Percentiles rank a stretch among this genome's conserved stretches.
Conservation (phyloP, 2,888 invertebrate species). For the Opisthograptis luteolata region DNA sequence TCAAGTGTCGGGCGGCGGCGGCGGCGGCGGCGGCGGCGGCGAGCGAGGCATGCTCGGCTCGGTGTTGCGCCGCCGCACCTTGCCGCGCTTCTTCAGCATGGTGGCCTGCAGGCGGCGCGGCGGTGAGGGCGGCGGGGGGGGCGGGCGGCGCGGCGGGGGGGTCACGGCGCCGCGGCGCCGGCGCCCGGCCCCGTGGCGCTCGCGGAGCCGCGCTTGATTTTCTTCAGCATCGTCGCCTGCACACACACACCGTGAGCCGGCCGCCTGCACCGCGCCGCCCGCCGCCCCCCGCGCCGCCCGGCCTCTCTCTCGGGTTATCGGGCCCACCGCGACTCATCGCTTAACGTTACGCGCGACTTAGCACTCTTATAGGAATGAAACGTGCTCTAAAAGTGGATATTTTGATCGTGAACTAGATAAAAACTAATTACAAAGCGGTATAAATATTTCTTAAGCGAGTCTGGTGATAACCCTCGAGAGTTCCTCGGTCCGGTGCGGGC, state of each 20-base stretch:
- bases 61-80: conserved; percentile 98
- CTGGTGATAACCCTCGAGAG: conserved; percentile 37
- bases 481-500: conserved; percentile 40
- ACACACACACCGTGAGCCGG: conserved; percentile 60
- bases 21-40: conserved; percentile 64
- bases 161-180: conserved; percentile 84
- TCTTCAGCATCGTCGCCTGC: conserved; percentile 99
- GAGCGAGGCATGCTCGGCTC: conserved; percentile 89
- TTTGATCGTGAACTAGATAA: conserved; percentile 17
- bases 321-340: conserved; percentile 20
- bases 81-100: conserved; percentile 99
- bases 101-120: conserved; percentile 92
- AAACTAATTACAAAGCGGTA: conserved; percentile 27
- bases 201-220: conserved; percentile 97
- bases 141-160: conserved; percentile 69
- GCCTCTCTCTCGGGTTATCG: conserved; percentile 27
- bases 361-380: background rate
- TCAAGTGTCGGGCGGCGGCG: conserved; percentile 85
- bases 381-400: conserved; percentile 13
- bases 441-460: conserved; percentile 22
- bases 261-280: conserved; percentile 43
- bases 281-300: conserved; percentile 42
- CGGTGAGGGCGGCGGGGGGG: conserved; percentile 44
- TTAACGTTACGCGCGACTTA: background rate
- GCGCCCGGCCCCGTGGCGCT: conserved; percentile 79